phyloP scores from a whole-genome alignment of 2,888 invertebrate species.

The Agelastica alni region DNA sequence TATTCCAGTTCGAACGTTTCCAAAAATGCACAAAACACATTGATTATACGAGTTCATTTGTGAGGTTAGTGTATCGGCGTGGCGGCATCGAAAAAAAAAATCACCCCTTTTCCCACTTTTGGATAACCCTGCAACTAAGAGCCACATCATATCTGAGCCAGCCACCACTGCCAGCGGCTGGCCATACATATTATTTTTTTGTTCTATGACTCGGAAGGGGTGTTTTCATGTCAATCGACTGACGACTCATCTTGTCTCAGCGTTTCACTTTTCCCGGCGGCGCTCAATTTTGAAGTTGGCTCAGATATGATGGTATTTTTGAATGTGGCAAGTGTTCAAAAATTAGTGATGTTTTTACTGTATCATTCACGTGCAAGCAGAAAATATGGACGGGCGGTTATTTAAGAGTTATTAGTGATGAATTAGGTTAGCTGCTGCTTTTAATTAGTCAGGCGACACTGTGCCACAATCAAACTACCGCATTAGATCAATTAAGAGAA shows the following conservation, averaged over 20 bases:
- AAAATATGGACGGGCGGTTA: constrained; percentile 37
- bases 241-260: constrained; percentile 13
- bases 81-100: constrained; percentile 44
- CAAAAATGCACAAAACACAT: constrained; percentile 18
- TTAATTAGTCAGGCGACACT: constrained; percentile 36
- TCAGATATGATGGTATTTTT: constrained; percentile 67
- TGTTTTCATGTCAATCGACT: constrained; percentile 22
- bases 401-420: constrained; percentile 23
- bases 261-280: constrained; percentile 58
- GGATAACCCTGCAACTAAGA: constrained; percentile 63
- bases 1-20: no score
- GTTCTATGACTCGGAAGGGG: constrained; percentile 16
- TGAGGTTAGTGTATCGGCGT: constrained; percentile 51
- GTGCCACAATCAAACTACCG: constrained; percentile 42
- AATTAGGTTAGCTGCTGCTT: constrained; percentile 27
- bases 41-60: constrained; percentile 16
- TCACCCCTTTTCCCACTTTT: constrained; percentile 54
- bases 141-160: constrained; percentile 67
- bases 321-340: constrained; percentile 61
- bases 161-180: constrained; percentile 36
- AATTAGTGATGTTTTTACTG: constrained; percentile 23
- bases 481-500: constrained; percentile 32
- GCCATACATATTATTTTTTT: constrained; percentile 20
- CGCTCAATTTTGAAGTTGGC: constrained; percentile 57
- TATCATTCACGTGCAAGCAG: constrained; percentile 24